Evolutionary conservation across 2,113 vertebrate genomes (phyloP), one percentile per base, ranked within the genome.

Genomic region (Rhombomys opimus): DNA sequence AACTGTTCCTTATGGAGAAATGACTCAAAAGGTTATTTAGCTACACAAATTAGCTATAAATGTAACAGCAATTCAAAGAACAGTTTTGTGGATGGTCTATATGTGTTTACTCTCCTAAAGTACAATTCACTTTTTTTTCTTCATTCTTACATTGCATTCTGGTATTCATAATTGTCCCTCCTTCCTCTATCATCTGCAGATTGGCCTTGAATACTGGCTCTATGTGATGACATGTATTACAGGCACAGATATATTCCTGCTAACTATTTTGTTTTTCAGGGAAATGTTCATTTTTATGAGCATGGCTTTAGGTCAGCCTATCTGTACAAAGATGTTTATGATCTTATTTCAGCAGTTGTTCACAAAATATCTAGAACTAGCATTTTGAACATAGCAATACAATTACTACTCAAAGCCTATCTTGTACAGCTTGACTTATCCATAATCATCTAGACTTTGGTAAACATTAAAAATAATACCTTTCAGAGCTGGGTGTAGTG

Each of bases 311-410:
- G 70, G 32, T 91, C 54, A 90, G 32, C 41, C 65, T 75, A 80
- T 78, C 23, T 73, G 22, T 46, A 89, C n/a, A 75, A 5, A 90
- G 54, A 91, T 89, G 23, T 52, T 46, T 72, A 35, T 81, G 30
- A 68, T 82, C 59, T 88, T 92, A 94, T 86, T 77, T 95, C 80
- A 97, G 85, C 35, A 92, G 70, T 32, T 92, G 67, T 52, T 94
- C 41, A 94, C 54, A 93, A 81, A 95, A 87, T 52, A 72, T n/a
- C 41, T 92, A 54, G 52, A 97, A 94, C 78, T 63, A 85, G 63
- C 23, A 89, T 23, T 52, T 68, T 67, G 90, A 96, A 93, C 73
- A 76, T 7, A 93, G 32, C 12, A 91, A 91, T 35, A 80, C 25
- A 57, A 89, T 7, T 52, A 61, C 85, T 52, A 73, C 73, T 85